These are phyloP conservation scores for Pharmacophagus antenor DNA, from an alignment of 2,888 invertebrate species.

Conservation along the genomic window DNA sequence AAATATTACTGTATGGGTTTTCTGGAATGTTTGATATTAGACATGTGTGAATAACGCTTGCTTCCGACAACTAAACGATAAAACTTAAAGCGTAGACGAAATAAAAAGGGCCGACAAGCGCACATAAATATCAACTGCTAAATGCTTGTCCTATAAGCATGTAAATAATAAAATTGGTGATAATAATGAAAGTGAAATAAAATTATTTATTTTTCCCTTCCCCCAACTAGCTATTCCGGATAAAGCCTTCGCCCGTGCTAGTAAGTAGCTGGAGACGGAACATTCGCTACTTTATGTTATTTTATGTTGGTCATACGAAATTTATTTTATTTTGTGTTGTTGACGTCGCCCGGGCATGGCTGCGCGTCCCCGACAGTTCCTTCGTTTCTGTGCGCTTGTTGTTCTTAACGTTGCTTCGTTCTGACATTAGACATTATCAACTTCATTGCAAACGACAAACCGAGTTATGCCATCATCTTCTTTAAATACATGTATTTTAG, in stretches of 20 bases:
- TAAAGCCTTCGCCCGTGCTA: constrained; percentile 98
- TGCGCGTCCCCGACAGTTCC: constrained; percentile 65
- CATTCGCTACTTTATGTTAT: constrained; percentile 70
- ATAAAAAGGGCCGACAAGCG: constrained; percentile 71
- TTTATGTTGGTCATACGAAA: constrained; percentile 44
- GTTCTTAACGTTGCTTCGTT: constrained; percentile 69
- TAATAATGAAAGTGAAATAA: constrained; percentile 46
- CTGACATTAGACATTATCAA: constrained; percentile 36
- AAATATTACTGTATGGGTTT: constrained; percentile 37
- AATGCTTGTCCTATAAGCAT: constrained; percentile 63
- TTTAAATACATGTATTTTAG: not conserved
- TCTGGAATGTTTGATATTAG: constrained; percentile 40
- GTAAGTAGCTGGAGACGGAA: constrained; percentile 88
- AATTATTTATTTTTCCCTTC: constrained; percentile 68
- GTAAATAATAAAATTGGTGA: constrained; percentile 54
- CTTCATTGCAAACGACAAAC: constrained; percentile 23
- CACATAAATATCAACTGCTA: constrained; percentile 62
- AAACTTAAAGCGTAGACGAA: constrained; percentile 45
- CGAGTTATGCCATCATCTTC: not conserved
- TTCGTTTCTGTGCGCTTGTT: constrained; percentile 80
- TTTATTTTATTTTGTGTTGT: constrained; percentile 49
- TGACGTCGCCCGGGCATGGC: constrained; percentile 74
- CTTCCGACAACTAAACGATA: constrained; percentile 43
- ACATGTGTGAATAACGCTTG: constrained; percentile 67
- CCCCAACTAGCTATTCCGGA: constrained; percentile 97